Evolutionary conservation across 1,140 invertebrate species (phyloP), one percentile per base, ranked within the genome.

Genomic region (Hycleus cichorii): DNA sequence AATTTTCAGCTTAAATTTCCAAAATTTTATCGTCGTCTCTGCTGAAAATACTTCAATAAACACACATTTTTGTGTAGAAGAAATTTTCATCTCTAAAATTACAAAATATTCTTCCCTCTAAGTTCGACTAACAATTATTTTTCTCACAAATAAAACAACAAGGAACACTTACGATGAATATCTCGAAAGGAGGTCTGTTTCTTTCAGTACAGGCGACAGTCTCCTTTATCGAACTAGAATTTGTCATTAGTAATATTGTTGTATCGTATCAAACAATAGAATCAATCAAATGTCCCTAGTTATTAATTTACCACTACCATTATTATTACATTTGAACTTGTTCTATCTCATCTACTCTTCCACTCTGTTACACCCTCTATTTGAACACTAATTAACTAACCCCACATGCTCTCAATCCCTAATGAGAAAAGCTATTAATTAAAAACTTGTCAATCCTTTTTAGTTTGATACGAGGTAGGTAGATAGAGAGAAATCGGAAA

Each of bases 361-460:
- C 4, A 32, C 32, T 5, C 43, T 49, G 45, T 39, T 7, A 5
- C 32, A 7, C 32, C 7, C 32, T 32, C 32, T 32, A 32, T 32
- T 32, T 32, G 32, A 50, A 39, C 49, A 44, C 56, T 55, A 59
- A 62, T 62, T 59, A 58, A 62, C 56, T 58, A 52, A 62, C 55
- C 56, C 50, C 60, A 49, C 24, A 55, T 62, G 43, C 57, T 40
- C 44, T 26, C 39, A 32, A 32, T 32, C 8, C 42, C 51, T 62
- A 56, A 62, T 54, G 46, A 44, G 49, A 62, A 62, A 48, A 48
- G 50, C 56, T 53, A 58, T 62, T 62, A 62, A 62, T 62, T 62
- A 62, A 62, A 62, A 62, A 53, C 56, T 62, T 62, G 60, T 62
- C 60, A 62, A 59, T 62, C 60, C 56, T 25, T 43, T 60, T 12